These are phyloP conservation scores for Setophaga kirtlandii DNA, from an alignment of 2,113 vertebrate genomes.

Conservation along the genomic window DNA sequence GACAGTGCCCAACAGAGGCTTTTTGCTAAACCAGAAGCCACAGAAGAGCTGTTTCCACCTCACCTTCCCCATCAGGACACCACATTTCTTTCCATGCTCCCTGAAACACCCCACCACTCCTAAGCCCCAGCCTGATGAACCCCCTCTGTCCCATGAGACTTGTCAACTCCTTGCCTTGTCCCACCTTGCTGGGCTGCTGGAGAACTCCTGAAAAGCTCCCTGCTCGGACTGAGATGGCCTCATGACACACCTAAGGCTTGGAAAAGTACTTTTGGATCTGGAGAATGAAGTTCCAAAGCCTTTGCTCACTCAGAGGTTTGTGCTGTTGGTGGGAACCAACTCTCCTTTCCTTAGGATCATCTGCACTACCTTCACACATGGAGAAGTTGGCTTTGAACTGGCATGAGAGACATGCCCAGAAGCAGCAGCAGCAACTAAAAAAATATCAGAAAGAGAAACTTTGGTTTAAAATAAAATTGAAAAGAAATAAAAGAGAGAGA, in stretches of 20 bases:
- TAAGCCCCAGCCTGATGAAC: neutral
- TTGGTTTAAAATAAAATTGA: slow-evolving; percentile 71
- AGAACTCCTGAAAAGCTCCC: neutral
- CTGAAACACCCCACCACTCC: neutral
- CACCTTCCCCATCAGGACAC: neutral
- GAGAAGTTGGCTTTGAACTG: neutral
- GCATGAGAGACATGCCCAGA: slow-evolving; percentile 42
- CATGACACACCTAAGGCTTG: slow-evolving; percentile 7
- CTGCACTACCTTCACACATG: neutral
- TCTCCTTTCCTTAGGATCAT: slow-evolving; percentile 15
- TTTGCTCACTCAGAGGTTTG: neutral
- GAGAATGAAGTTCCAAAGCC: neutral
- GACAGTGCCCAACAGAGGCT: neutral
- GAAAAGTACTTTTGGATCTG: neutral
- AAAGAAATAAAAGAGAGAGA: slow-evolving; percentile 36
- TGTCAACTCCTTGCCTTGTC: neutral
- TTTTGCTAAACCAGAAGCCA: neutral
- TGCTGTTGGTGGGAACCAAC: neutral
- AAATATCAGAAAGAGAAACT: slow-evolving; percentile 58
- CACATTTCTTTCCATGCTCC: neutral
- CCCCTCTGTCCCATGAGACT: neutral
- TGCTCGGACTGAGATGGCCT: neutral
- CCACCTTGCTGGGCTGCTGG: neutral
- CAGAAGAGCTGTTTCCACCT: neutral
- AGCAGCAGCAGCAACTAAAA: slow-evolving; percentile 71